Evolutionary conservation across 1,140 invertebrate species (phyloP), one percentile per base, ranked within the genome.

Genomic region (Achroia grisella): DNA sequence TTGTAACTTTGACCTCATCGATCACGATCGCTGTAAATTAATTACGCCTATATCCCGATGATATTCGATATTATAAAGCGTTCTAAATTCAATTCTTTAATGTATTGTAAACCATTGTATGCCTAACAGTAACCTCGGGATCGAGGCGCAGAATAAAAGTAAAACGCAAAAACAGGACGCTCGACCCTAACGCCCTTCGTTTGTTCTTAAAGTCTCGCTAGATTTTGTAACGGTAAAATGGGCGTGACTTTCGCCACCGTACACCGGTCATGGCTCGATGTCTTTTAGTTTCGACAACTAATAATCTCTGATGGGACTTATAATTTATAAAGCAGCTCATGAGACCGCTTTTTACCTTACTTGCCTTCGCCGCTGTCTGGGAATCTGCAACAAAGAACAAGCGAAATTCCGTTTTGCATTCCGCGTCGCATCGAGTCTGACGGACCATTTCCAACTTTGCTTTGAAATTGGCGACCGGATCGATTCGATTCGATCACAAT

Each of bases 391-490:
- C 77, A 78, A 79, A 79, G 78, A 71, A 50, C 62, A 45, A 52
- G 48, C 69, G 56, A 65, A 66, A 79, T 79, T 79, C 76, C 75
- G 68, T 70, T 81, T 80, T 69, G 75, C 75, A 81, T 84, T 81
- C 80, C 77, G 60, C 56, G 49, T 49, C 74, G 73, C 65, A 71
- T 73, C 66, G 71, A 64, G 67, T 65, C 63, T 65, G 70, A 47
- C 62, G 60, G 53, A 51, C 48, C 61, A 58, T 55, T 62, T 46
- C 59, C 62, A 63, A 73, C 72, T 73, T 68, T 60, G 64, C 71
- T 79, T 68, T 58, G 23, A 71, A 71, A 76, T 64, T 53, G 53
- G 62, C 68, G 17, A 69, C 64, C 63, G 53, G 63, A 69, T 77
- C 68, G 62, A 67, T 71, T 10, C 54, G 30, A 33, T 23, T 28